These are phyloP conservation scores for Spatula versicolor DNA, from an alignment of 2,797 vertebrate genomes.

Conservation along the genomic window DNA sequence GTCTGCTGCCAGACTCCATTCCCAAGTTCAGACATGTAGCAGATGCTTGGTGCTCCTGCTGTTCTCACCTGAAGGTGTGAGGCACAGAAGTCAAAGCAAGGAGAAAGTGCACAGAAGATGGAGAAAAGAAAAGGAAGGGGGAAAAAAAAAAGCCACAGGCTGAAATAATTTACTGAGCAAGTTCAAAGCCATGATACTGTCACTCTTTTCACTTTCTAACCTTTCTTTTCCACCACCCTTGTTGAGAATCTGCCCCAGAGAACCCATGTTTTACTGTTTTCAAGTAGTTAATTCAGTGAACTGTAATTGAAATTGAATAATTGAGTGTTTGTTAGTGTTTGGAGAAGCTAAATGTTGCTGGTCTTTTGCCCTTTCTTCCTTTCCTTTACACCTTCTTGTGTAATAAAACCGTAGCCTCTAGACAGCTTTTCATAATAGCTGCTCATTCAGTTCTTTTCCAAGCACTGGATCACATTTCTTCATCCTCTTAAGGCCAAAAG, in stretches of 20 bases:
- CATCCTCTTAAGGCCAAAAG: not conserved
- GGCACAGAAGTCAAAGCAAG: not conserved
- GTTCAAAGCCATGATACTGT: not conserved
- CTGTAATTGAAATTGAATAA: constrained; percentile 17
- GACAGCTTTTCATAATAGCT: not conserved
- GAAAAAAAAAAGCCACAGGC: not conserved
- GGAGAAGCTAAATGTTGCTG: not conserved
- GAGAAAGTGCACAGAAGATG: not conserved
- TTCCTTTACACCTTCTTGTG: not conserved
- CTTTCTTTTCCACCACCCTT: not conserved
- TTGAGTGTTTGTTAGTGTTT: not conserved
- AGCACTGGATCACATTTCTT: not conserved
- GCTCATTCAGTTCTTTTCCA: not conserved
- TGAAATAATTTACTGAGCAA: not conserved
- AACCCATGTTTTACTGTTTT: not conserved
- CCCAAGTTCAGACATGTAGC: not conserved
- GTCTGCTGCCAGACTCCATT: not conserved
- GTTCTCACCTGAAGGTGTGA: not conserved
- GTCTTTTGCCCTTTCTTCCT: constrained; percentile 1
- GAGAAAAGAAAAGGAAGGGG: not conserved
- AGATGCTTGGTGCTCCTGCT: not conserved
- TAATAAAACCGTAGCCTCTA: not conserved
- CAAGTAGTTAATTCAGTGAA: not conserved
- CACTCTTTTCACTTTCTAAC: not conserved
- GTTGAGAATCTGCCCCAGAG: not conserved